A percentile compares a stretch with the other conserved stretches of the same genome.
Conservation (phyloP, 2,797 vertebrate genomes). For the Melanotaenia boesemani region DNA sequence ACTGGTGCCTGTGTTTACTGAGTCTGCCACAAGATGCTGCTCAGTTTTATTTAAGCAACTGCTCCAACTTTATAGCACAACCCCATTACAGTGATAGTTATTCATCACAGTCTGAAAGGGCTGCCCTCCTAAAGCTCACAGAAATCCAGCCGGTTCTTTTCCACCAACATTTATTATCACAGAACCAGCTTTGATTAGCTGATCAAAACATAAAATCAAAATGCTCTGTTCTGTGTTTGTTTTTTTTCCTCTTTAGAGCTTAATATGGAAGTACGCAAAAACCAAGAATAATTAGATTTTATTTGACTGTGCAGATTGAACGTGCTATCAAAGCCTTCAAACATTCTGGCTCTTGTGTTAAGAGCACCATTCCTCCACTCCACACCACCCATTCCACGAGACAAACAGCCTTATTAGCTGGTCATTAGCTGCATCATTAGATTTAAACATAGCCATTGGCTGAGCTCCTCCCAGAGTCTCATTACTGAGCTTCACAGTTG, state of each 20-base stretch:
- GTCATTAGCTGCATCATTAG: conserved; percentile 83
- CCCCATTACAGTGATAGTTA: conserved; percentile 82
- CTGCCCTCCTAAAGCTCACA: conserved; percentile 61
- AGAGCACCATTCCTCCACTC: conserved; percentile 42
- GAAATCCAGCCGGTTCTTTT: conserved; percentile 45
- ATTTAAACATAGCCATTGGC: conserved; percentile 73
- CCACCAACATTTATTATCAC: conserved; percentile 50
- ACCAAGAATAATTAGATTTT: not conserved
- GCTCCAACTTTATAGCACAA: conserved; percentile 79
- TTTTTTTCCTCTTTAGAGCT: conserved; percentile 28
- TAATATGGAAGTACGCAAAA: conserved; percentile 17
- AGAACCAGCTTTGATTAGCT: conserved; percentile 55
- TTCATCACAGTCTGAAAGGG: conserved; percentile 80
- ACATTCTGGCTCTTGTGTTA: conserved; percentile 21
- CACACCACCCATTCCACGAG: conserved; percentile 44
- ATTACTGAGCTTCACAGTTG: conserved; percentile 71
- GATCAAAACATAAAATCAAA: conserved; percentile 54
- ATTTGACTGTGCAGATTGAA: conserved; percentile 3
- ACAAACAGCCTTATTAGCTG: conserved; percentile 78
- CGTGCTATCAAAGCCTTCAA: conserved; percentile 2
- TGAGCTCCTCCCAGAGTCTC: conserved; percentile 68
- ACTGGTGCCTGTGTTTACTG: conserved; percentile 80
- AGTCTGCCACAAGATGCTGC: conserved; percentile 78
- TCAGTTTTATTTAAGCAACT: conserved; percentile 81
- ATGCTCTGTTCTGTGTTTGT: conserved; percentile 7